A percentile compares a stretch with the other conserved stretches of the same genome.
Conservation (phyloP, 2,797 vertebrate species). For the Gastrophryne carolinensis region DNA sequence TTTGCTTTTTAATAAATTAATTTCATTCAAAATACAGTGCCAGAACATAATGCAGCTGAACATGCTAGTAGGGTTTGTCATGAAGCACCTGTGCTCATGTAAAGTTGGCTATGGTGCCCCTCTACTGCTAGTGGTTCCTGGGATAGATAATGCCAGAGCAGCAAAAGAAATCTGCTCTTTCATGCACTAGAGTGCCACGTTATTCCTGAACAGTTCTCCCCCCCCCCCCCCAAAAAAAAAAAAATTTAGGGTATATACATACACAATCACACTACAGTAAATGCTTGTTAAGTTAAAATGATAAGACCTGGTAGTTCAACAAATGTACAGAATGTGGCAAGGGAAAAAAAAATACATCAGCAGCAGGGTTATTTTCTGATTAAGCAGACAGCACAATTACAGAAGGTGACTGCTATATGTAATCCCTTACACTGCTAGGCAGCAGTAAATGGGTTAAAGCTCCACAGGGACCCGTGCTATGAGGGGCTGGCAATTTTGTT, state of each 20-base stretch:
- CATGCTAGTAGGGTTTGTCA: slow-evolving; percentile 90
- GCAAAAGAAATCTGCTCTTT: slow-evolving; percentile 73
- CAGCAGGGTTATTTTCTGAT: slow-evolving; percentile 85
- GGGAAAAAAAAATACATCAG: slow-evolving; percentile 76
- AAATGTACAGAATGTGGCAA: slow-evolving; percentile 79
- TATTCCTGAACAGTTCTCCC: slow-evolving; percentile 78
- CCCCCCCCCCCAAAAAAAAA: slow-evolving; percentile 54
- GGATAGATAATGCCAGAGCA: slow-evolving; percentile 82
- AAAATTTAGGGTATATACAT: slow-evolving; percentile 73
- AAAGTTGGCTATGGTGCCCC: slow-evolving; percentile 70
- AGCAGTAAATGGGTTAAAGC: slow-evolving; percentile 58
- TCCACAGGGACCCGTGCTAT: slow-evolving; percentile 74
- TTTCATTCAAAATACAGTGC: slow-evolving; percentile 99
- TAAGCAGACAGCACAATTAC: slow-evolving; percentile 81
- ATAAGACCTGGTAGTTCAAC: slow-evolving; percentile 89
- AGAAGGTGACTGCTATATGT: slow-evolving; percentile 69
- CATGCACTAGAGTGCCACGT: slow-evolving; percentile 73
- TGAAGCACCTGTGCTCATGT: slow-evolving; percentile 93
- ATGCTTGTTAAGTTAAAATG: slow-evolving; percentile 91
- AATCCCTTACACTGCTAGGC: slow-evolving; percentile 58
- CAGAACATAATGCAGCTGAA: slow-evolving; percentile 96
- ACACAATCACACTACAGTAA: slow-evolving; percentile 96
- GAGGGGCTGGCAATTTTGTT: slow-evolving; percentile 67
- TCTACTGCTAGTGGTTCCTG: slow-evolving; percentile 89
- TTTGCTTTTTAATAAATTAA: slow-evolving; percentile 98